These are phyloP conservation scores for Melieria crassipennis DNA, from an alignment of 2,888 invertebrate species.

Conservation along the genomic window DNA sequence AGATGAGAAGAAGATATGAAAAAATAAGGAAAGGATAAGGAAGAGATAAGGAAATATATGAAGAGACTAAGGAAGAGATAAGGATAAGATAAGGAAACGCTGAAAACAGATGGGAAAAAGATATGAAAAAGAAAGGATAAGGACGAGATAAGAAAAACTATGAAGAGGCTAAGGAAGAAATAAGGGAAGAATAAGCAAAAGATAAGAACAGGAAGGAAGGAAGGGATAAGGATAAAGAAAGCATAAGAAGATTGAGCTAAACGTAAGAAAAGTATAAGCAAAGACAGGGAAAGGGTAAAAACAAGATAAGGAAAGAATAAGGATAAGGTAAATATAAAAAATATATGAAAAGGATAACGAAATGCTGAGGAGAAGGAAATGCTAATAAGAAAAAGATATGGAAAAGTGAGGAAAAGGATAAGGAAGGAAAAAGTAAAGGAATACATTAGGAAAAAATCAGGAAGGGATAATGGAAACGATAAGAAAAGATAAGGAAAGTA, in stretches of 20 bases:
- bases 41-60: background rate
- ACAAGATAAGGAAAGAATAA: background rate
- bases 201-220: background rate
- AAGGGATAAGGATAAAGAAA: background rate
- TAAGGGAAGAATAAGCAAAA: slow-evolving; percentile 10
- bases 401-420: background rate
- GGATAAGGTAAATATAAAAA: too few species aligned
- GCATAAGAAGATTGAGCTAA: background rate
- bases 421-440: background rate
- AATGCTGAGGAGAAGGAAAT: background rate
- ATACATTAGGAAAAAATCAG: too few species aligned
- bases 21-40: background rate
- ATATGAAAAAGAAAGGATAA: slow-evolving; percentile 11
- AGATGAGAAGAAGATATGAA: too few species aligned
- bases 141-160: too few species aligned
- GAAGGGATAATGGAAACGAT: too few species aligned
- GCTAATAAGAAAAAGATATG: background rate
- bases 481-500: too few species aligned
- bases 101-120: background rate
- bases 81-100: background rate
- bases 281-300: background rate
- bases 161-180: background rate
- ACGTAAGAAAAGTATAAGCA: background rate
- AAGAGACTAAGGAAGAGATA: background rate
- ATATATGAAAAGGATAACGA: background rate